Percentiles rank a stretch among this genome's conserved stretches.
phyloP scores from a whole-genome alignment of 2,888 invertebrate genomes.

The Synanthedon tipuliformis region DNA sequence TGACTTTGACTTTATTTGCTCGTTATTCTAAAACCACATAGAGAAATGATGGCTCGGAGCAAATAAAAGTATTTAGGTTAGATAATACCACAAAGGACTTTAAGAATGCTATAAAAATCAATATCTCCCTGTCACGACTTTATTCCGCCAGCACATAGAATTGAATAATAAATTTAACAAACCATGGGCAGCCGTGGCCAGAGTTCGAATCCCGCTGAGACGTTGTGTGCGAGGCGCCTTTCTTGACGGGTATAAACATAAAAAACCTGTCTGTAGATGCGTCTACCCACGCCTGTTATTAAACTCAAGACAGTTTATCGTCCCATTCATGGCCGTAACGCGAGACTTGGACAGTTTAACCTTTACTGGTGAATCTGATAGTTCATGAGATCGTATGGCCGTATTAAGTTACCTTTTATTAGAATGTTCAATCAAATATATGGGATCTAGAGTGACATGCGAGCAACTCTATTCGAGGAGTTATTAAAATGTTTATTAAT shows the following conservation, averaged over 20 bases:
- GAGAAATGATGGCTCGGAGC: too few relatives aligned
- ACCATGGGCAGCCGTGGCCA: constrained; percentile 27
- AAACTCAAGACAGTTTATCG: constrained; percentile 51
- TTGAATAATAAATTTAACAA: constrained; percentile 49
- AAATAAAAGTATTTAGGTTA: too few relatives aligned
- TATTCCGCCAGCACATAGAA: constrained; percentile 11
- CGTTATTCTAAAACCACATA: too few relatives aligned
- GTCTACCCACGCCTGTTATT: constrained; percentile 48
- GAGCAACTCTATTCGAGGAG: too few relatives aligned
- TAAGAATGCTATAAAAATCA: too few relatives aligned
- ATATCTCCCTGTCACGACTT: too few relatives aligned
- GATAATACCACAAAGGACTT: too few relatives aligned
- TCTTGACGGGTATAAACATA: constrained; percentile 47
- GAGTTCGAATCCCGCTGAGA: constrained; percentile 41
- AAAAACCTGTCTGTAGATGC: constrained; percentile 30
- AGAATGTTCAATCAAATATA: too few relatives aligned
- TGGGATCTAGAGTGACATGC: too few relatives aligned
- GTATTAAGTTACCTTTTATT: constrained; percentile 23
- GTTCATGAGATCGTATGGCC: constrained; percentile 16
- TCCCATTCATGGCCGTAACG: constrained; percentile 49
- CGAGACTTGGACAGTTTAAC: constrained; percentile 38
- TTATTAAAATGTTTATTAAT: background rate
- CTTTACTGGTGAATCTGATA: constrained; percentile 33
- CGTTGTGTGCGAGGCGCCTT: constrained; percentile 46
- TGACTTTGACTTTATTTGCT: too few relatives aligned